A percentile compares a stretch with the other conserved stretches of the same genome.
Evolutionary conservation across 2,888 invertebrate genomes (phyloP).

Genomic region (Bombyx huttoni): DNA sequence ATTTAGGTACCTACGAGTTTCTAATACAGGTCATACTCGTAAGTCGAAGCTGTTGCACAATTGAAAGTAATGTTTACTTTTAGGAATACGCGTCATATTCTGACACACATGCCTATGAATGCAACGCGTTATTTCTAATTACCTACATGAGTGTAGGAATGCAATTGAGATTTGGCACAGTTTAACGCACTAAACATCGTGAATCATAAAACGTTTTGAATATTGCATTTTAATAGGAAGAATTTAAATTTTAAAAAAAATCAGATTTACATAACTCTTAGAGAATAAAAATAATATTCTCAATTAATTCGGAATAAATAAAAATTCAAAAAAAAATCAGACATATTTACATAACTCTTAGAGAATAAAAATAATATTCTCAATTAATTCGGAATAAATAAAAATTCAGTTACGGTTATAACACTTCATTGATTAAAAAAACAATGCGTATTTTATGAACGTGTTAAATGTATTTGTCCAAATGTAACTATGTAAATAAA

Average conservation of each 20-base stretch:
- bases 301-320: too few relatives aligned
- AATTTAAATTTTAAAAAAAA: constrained; percentile 1
- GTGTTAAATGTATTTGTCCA: constrained; percentile 15
- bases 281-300: too few relatives aligned
- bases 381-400: too few relatives aligned
- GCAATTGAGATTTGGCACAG: constrained; percentile 23
- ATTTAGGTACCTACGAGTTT: neutral
- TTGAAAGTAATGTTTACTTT: constrained; percentile 14
- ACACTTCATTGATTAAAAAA: neutral
- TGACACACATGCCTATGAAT: neutral
- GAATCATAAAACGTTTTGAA: constrained; percentile 8
- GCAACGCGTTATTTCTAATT: constrained; percentile 12
- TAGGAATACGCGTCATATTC: constrained; percentile 13
- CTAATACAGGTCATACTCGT: neutral
- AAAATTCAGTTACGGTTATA: neutral
- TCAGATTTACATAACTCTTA: neutral
- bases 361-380: too few relatives aligned
- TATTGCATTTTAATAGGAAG: constrained; percentile 4
- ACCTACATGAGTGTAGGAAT: constrained; percentile 9
- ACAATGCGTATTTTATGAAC: neutral
- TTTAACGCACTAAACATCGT: constrained; percentile 13
- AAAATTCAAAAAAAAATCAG: neutral
- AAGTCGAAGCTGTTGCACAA: constrained; percentile 8
- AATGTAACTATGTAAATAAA: constrained; percentile 22
- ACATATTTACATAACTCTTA: neutral